Evolutionary conservation across 64 coral and sea anemone species (phyloP), one percentile per base, ranked within the genome.

Genomic region (Pocillopora verrucosa): DNA sequence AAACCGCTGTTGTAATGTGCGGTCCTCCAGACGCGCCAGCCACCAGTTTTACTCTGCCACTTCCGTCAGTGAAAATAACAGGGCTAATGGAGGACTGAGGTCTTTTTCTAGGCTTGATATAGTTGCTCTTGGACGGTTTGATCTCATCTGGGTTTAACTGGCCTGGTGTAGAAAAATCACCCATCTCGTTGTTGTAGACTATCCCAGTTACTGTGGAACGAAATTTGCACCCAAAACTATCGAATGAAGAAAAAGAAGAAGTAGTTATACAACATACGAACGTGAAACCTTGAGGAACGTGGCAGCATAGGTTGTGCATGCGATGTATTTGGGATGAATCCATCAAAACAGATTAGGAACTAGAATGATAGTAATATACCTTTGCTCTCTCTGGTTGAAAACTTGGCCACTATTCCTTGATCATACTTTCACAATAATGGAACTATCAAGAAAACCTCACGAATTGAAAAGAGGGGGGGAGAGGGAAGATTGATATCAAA

Each of bases 101-200:
- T 25, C 94, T 86, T 79, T 95, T 95, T 59, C 94, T 86, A 7
- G 94, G 94, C 34, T 58, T 79, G 69, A 95, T 95, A 74, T 89
- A 95, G 17, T 95, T 95, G 20, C 79, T 95, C 72, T 95, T 95
- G 10, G 90, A 83, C 16, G 94, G 94, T 56, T 59, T 30, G 26
- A 92, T 58, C 0, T 65, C 86, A 80, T 88, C 85, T 36, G 77
- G 77, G n/a, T 86, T 95, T 4, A 36, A 59, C 73, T 88, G 85
- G 17, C 72, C 89, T 63, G 94, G 94, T 30, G 85, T 95, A 14
- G 94, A 95, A 61, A 95, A 95, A 45, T 95, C 94, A 2, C 79
- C 94, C 94, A 95, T 95, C 65, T 95, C 94, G 69, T 95, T 95
- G 94, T 95, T 95, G 90, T 95, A 95, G 25, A 88, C 26, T 61